phyloP scores from a whole-genome alignment of 2,113 vertebrate genomes.

The Myotis yumanensis region DNA sequence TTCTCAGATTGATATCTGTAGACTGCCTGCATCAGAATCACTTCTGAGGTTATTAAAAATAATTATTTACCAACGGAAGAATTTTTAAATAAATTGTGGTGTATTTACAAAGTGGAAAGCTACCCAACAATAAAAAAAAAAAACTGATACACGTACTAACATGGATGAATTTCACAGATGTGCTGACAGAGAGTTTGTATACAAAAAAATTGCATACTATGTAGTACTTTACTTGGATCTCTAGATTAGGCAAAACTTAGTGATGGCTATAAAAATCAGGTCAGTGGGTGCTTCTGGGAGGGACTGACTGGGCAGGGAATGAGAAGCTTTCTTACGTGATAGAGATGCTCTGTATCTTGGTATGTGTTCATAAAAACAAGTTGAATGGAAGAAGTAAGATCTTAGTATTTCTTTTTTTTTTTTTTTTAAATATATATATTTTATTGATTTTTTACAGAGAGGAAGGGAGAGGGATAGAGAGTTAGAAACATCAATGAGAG shows the following conservation, averaged over 20 bases:
- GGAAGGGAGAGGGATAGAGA: too few relatives aligned
- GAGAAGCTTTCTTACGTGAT: not conserved
- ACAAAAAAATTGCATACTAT: not conserved
- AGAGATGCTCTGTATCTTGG: not conserved
- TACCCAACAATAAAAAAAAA: conserved; percentile 5
- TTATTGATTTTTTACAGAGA: too few relatives aligned
- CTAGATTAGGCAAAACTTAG: not conserved
- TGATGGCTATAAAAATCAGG: not conserved
- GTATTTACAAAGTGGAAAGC: not conserved
- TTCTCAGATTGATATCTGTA: not conserved
- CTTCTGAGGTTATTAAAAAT: conserved; percentile 41
- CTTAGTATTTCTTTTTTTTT: not conserved
- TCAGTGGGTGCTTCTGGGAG: not conserved
- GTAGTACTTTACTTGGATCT: not conserved
- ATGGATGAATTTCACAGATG: not conserved
- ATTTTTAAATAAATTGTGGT: not conserved
- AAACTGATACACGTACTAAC: not conserved
- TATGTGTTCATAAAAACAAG: not conserved
- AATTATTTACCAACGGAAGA: not conserved
- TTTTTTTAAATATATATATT: too few relatives aligned
- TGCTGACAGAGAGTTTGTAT: not conserved
- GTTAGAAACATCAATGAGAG: too few relatives aligned
- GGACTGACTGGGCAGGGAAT: not conserved
- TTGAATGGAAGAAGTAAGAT: not conserved
- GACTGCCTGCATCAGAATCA: not conserved